phyloP scores from a whole-genome alignment of 2,888 invertebrate species.

The Luperina nickerlii region DNA sequence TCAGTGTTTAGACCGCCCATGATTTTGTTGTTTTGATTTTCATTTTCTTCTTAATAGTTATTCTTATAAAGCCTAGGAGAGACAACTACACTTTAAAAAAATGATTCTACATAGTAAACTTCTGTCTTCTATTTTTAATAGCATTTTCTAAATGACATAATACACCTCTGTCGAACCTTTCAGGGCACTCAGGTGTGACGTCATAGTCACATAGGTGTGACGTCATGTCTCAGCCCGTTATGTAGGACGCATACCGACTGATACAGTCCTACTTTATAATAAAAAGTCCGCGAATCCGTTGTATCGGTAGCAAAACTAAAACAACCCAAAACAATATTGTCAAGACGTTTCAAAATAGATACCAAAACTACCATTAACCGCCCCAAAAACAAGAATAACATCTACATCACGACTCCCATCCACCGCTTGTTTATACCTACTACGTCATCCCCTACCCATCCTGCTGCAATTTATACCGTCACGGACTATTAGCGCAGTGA shows the following conservation, averaged over 20 bases:
- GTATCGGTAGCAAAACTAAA: background rate
- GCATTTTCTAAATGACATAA: background rate
- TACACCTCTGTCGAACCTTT: background rate
- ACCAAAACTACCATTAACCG: constrained; percentile 10
- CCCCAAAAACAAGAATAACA: constrained; percentile 46
- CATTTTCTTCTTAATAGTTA: background rate
- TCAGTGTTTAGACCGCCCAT: constrained; percentile 61
- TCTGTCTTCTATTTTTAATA: background rate
- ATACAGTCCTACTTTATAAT: background rate
- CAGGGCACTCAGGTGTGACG: background rate
- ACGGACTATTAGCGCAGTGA: constrained; percentile 77
- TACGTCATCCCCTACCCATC: constrained; percentile 50
- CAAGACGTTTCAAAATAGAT: background rate
- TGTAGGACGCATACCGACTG: background rate
- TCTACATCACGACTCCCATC: constrained; percentile 43
- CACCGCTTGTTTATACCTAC: constrained; percentile 53
- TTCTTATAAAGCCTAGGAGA: background rate
- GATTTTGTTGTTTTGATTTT: constrained; percentile 33
- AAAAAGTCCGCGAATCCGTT: background rate
- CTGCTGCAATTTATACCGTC: constrained; percentile 79
- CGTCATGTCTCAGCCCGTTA: background rate
- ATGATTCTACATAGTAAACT: background rate
- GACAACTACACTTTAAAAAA: background rate
- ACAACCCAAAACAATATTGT: background rate
- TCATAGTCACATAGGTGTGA: background rate